Evolutionary conservation across 2,113 vertebrate genomes (phyloP).

Genomic region (Sapayoa aenigma): DNA sequence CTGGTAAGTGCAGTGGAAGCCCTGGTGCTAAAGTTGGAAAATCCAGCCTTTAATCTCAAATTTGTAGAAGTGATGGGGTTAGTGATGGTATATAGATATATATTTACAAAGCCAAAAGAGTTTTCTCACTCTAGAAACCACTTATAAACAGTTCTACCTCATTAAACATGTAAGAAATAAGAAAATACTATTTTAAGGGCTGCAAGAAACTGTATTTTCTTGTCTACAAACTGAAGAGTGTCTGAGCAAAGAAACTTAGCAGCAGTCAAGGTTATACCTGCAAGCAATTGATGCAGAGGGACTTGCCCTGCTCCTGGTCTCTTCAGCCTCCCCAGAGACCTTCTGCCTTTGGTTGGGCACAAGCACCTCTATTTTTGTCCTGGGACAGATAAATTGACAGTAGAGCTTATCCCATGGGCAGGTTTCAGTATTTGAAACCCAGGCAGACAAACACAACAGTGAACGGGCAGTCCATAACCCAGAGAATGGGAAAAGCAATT

Average conservation of each 20-base stretch:
- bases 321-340: not conserved
- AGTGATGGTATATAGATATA: not conserved
- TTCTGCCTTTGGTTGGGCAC: not conserved
- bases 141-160: not conserved
- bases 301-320: not conserved
- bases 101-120: not conserved
- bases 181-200: not conserved
- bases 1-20: not conserved
- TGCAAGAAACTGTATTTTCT: not conserved
- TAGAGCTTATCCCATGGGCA: not conserved
- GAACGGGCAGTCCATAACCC: not conserved
- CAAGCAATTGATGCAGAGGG: not conserved
- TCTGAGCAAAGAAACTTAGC: not conserved
- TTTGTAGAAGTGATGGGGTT: not conserved
- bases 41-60: not conserved
- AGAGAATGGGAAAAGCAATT: not conserved
- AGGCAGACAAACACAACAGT: not conserved
- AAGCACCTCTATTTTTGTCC: not conserved
- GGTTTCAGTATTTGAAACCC: not conserved
- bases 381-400: not conserved
- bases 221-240: not conserved
- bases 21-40: not conserved
- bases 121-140: not conserved
- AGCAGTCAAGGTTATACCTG: not conserved
- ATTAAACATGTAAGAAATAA: not conserved